Base-by-base conservation (phyloP, 2,113 vertebrate species). In the Petromus typicus region DNA sequence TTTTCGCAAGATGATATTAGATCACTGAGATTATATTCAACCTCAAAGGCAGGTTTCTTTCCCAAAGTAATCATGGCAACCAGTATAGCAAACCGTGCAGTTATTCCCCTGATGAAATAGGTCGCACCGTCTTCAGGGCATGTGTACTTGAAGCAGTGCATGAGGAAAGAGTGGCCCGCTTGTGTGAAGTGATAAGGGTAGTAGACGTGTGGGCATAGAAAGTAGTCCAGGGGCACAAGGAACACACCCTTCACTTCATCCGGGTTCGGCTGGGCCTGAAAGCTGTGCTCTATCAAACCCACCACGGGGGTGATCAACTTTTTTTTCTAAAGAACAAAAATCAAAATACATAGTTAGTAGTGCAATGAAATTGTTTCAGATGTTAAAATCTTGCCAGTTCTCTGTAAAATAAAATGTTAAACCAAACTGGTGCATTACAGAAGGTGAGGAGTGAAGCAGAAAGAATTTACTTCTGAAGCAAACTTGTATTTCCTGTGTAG, bases 191-290 rank as follows among this genome's bases (percentile, higher is more conserved):
- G 48, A 2, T 73, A 12, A 32, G 86, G 2, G 7, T 80, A 89
- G 97, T 99, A 98, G 89, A 98, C 87, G 2, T 94, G 90, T 2
- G 98, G 97, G 14, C 95, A 96, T 51, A 98, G 80, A 89, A 99
- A 99, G 85, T 99, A 99, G 22, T 99, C 98, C 98, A 99, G 69
- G 0, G 99, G 99, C 54, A 99, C 97, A 0, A 98, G 51, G 97
- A 99, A 99, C 57, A 99, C 99, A 0, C 98, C 96, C 0, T 99
- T 99, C 79, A 99, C 99, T 98, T 99, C 99, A 2, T 96, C 98
- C 0, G 99, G 98, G 95, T 99, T 99, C 17, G 99, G 99, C 88
- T 79, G 48, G 20, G 98, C 98, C 86, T 97, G 95, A 96, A 99
- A 99, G 0, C 98, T 97, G 37, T 98, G 99, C 0, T 99, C 98